Percentiles rank a stretch among this genome's conserved stretches.
These are phyloP conservation scores for Cherax destructor DNA, from an alignment of 1,140 invertebrate genomes.

Conservation along the genomic window DNA sequence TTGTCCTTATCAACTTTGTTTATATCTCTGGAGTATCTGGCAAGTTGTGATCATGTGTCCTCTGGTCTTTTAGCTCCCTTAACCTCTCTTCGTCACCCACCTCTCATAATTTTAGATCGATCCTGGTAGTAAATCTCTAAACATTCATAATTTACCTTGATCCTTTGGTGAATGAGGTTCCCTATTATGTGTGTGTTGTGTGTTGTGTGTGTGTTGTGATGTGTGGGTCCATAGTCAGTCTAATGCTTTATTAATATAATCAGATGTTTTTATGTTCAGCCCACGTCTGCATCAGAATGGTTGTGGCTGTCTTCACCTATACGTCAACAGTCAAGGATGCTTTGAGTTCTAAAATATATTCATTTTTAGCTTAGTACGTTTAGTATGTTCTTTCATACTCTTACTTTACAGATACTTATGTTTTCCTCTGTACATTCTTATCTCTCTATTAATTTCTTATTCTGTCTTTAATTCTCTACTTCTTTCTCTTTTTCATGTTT, in stretches of 20 bases:
- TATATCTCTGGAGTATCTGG: too few relatives aligned
- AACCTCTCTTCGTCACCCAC: too few relatives aligned
- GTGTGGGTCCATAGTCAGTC: neutral
- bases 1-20: too few relatives aligned
- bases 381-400: too few relatives aligned
- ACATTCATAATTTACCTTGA: too few relatives aligned
- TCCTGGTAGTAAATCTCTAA: too few relatives aligned
- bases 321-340: too few relatives aligned
- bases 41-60: too few relatives aligned
- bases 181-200: slow-evolving; percentile 3
- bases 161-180: neutral
- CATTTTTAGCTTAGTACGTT: too few relatives aligned
- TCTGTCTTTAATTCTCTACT: neutral
- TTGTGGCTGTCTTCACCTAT: neutral
- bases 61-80: too few relatives aligned
- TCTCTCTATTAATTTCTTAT: neutral
- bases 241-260: neutral
- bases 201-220: neutral
- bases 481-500: neutral
- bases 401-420: neutral
- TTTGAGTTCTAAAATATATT: too few relatives aligned
- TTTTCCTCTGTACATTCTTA: neutral
- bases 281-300: neutral
- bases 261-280: neutral
- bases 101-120: too few relatives aligned